phyloP scores from a whole-genome alignment of 2,888 invertebrate genomes.

The Watsonalla cultraria region DNA sequence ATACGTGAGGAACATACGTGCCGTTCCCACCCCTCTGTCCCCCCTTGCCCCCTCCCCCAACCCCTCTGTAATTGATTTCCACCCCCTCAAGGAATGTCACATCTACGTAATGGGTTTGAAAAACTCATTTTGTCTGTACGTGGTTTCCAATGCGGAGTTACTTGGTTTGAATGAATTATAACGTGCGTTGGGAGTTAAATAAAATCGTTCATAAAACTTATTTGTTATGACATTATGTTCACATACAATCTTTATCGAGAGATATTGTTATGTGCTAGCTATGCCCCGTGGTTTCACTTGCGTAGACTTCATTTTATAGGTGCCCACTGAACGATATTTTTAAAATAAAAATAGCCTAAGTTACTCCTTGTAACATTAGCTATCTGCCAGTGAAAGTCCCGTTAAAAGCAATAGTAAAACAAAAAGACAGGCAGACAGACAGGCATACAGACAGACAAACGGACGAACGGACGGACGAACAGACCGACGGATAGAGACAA shows the following conservation, averaged over 20 bases:
- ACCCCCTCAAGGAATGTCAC: constrained; percentile 37
- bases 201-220: background rate
- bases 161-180: background rate
- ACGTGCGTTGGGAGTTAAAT: background rate
- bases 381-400: too few species aligned
- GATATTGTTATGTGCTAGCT: too few species aligned
- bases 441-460: too few species aligned
- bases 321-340: too few species aligned
- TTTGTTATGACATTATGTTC: background rate
- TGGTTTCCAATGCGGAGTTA: background rate
- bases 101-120: constrained; percentile 39
- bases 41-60: constrained; percentile 10
- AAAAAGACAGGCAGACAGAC: too few species aligned
- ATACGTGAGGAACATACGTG: constrained; percentile 1
- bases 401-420: too few species aligned
- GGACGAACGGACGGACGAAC: too few species aligned
- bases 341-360: too few species aligned
- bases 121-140: constrained; percentile 44
- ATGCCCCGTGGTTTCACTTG: too few species aligned
- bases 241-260: background rate
- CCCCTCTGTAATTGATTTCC: constrained; percentile 48
- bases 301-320: too few species aligned
- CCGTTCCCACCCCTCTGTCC: background rate
- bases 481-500: too few species aligned
- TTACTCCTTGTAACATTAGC: too few species aligned